Evolutionary conservation across 1,140 invertebrate genomes (phyloP).

Genomic region (Drosophila parabipectinata): DNA sequence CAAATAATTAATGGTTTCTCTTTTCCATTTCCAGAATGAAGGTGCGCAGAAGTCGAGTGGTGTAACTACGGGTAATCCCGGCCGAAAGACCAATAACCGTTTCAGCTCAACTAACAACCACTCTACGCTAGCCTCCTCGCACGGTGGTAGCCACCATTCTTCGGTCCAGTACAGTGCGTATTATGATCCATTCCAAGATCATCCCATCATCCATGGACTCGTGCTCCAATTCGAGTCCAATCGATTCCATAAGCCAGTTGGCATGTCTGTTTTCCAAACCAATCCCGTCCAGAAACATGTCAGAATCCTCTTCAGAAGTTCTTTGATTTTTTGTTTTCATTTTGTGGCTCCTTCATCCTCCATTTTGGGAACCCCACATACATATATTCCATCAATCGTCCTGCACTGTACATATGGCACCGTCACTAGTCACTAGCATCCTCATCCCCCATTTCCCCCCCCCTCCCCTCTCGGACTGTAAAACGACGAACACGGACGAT

Average conservation of each 20-base stretch:
- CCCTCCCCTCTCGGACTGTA: not conserved
- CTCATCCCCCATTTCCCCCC: not conserved
- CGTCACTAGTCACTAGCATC: constrained; percentile 1
- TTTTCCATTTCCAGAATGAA: constrained; percentile 68
- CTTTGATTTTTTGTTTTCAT: constrained; percentile 10
- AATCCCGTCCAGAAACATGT: not conserved
- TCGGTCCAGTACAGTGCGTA: constrained; percentile 43
- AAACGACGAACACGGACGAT: not conserved
- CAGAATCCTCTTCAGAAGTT: not conserved
- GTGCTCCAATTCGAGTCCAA: no score
- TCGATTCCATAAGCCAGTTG: no score
- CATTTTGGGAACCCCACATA: not conserved
- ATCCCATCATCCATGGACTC: not conserved
- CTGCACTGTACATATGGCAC: constrained; percentile 38
- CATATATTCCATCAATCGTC: not conserved
- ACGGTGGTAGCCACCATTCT: constrained; percentile 45
- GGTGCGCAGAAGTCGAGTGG: constrained; percentile 68
- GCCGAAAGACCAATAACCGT: constrained; percentile 79
- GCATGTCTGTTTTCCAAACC: no score
- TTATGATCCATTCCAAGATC: constrained; percentile 1
- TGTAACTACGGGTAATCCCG: constrained; percentile 52
- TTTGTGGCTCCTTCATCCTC: not conserved
- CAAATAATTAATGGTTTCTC: not conserved
- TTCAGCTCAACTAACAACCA: constrained; percentile 70
- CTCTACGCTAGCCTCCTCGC: constrained; percentile 23